Conservation (phyloP, 1,140 invertebrate species). For the Episyrphus balteatus region DNA sequence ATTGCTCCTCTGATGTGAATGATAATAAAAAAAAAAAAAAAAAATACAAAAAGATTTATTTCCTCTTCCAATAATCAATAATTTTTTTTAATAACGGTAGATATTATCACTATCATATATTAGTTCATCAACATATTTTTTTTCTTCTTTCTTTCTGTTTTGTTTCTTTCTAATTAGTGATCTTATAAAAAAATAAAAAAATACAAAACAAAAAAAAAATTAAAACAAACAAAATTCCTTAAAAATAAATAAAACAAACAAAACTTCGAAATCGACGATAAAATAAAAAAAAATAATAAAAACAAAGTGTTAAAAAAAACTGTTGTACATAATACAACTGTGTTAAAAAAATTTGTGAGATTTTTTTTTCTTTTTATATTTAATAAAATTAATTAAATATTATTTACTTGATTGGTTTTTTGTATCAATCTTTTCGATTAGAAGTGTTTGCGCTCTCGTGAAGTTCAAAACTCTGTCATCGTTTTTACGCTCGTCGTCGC, state of each 20-base stretch:
- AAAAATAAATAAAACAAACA: too few relatives aligned
- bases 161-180: neutral
- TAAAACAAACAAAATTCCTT: too few relatives aligned
- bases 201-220: too few relatives aligned
- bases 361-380: too few relatives aligned
- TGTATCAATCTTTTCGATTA: too few relatives aligned
- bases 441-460: too few relatives aligned
- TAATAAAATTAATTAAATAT: too few relatives aligned
- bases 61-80: neutral
- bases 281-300: neutral
- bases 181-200: neutral
- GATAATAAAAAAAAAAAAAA: too few relatives aligned
- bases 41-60: neutral
- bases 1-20: constrained; percentile 29
- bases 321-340: neutral
- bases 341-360: too few relatives aligned
- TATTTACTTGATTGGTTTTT: too few relatives aligned
- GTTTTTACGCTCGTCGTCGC: too few relatives aligned
- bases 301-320: neutral
- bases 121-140: neutral
- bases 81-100: neutral
- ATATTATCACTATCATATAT: neutral
- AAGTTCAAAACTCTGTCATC: too few relatives aligned
- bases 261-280: neutral
- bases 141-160: neutral